Conservation (phyloP, 2,888 invertebrate genomes). For the Schrankia costaestrigalis region DNA sequence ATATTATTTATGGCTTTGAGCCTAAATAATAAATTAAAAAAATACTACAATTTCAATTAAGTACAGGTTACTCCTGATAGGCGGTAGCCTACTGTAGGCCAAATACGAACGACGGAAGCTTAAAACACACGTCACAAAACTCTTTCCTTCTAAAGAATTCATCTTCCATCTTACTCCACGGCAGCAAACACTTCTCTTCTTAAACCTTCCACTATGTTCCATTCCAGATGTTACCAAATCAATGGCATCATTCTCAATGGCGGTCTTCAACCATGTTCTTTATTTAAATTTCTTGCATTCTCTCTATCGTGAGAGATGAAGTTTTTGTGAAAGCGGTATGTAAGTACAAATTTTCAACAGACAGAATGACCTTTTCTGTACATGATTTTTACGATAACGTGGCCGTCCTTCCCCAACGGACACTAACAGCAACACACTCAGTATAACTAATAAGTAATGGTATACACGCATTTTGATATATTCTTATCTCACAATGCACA, state of each 20-base stretch:
- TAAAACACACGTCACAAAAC: not conserved
- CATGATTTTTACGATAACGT: slow-evolving; percentile 29
- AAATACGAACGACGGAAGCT: slow-evolving; percentile 4
- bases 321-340: slow-evolving; percentile 36
- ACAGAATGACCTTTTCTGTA: slow-evolving; percentile 50
- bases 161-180: not conserved
- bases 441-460: slow-evolving; percentile 42
- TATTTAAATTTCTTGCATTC: no score
- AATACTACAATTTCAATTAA: slow-evolving; percentile 56
- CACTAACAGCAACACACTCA: slow-evolving; percentile 42
- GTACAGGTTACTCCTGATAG: slow-evolving; percentile 64
- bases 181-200: no score
- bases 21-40: slow-evolving; percentile 32
- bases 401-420: slow-evolving; percentile 44
- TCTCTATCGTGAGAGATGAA: slow-evolving; percentile 30
- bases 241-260: no score
- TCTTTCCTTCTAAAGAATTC: not conserved
- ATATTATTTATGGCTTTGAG: slow-evolving; percentile 10
- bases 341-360: slow-evolving; percentile 61
- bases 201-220: no score
- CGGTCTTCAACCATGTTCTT: no score
- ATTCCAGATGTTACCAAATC: no score
- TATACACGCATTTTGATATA: slow-evolving; percentile 59
- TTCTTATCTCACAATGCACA: slow-evolving; percentile 10
- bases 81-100: slow-evolving; percentile 65